Evolutionary conservation across 2,113 vertebrate species (phyloP).

Genomic region (Formicarius rufipectus): DNA sequence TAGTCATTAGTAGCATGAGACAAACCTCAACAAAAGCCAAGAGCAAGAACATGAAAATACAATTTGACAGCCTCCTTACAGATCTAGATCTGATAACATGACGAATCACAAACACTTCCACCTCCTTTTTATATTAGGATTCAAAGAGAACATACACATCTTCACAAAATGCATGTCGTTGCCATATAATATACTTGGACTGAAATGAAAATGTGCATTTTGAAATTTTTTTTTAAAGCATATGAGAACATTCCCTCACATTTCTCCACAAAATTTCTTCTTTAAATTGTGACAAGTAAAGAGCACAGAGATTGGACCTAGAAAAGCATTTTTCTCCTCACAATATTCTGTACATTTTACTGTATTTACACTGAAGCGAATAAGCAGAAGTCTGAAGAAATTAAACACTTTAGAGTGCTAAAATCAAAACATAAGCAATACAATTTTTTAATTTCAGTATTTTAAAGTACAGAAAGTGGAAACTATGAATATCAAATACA

Average conservation of each 20-base stretch:
- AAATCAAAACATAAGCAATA: constrained; percentile 80
- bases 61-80: not conserved
- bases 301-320: not conserved
- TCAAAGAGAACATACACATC: not conserved
- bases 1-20: not conserved
- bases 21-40: not conserved
- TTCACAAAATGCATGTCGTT: not conserved
- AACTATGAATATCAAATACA: constrained; percentile 82
- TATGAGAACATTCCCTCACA: not conserved
- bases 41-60: not conserved
- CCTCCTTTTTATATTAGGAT: not conserved
- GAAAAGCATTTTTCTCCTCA: not conserved
- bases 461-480: constrained; percentile 81
- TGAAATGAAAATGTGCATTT: not conserved
- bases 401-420: constrained; percentile 73
- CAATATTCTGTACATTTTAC: not conserved
- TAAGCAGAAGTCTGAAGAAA: constrained; percentile 66
- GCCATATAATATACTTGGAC: not conserved
- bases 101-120: not conserved
- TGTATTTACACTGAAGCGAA: constrained; percentile 44
- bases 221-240: too few species aligned
- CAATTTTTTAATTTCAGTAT: constrained; percentile 82
- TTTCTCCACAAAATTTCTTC: not conserved
- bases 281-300: not conserved
- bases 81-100: not conserved